Percentiles rank a stretch among this genome's conserved stretches.
These are phyloP conservation scores for Liasis olivaceus DNA, from an alignment of 2,797 vertebrate species.

Conservation along the genomic window DNA sequence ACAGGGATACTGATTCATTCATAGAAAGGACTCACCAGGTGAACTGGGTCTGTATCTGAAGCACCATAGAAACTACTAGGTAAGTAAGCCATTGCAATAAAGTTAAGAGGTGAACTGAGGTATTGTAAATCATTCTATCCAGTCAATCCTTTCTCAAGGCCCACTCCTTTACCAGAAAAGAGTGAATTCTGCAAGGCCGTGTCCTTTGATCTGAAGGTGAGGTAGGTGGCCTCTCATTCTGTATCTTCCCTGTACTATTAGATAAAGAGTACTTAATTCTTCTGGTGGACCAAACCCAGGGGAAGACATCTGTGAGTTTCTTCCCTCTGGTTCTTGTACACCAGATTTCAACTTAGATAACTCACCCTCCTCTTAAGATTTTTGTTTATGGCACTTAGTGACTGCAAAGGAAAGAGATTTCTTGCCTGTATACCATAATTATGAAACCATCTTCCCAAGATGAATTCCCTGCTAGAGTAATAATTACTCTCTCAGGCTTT, in stretches of 20 bases:
- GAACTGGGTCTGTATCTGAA: not conserved
- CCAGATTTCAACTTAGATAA: not conserved
- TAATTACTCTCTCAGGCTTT: not conserved
- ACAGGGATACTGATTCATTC: not conserved
- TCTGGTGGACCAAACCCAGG: not conserved
- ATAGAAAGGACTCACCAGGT: not conserved
- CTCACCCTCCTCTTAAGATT: not conserved
- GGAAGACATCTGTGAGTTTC: not conserved
- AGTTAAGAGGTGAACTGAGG: not conserved
- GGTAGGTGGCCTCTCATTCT: not conserved
- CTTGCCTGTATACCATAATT: not conserved
- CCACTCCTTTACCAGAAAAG: not conserved
- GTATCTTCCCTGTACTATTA: not conserved
- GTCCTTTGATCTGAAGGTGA: not conserved
- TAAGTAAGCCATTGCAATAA: not conserved
- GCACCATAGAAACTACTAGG: not conserved
- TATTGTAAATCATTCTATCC: not conserved
- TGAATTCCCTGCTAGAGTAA: not conserved
- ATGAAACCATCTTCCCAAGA: not conserved
- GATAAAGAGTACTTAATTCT: not conserved
- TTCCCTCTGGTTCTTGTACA: not conserved
- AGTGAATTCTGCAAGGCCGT: not conserved
- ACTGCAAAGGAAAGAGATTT: not conserved
- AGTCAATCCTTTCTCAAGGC: not conserved
- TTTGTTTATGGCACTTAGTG: not conserved